Conservation (phyloP, 1,140 invertebrate genomes). For the Aphelinus certus region DNA sequence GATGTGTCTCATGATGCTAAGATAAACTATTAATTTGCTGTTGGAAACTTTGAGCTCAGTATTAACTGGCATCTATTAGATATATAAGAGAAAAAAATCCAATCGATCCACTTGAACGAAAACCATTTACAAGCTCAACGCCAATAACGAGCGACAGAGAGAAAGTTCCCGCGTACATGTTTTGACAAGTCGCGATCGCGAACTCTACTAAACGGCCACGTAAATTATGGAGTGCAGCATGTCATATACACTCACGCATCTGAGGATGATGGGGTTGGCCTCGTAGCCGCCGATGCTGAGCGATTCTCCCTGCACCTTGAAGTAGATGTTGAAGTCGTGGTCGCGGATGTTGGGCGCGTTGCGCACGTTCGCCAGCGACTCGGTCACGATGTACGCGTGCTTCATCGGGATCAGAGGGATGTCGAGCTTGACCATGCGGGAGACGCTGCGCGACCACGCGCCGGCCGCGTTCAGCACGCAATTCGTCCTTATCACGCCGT, state of each 20-base stretch:
- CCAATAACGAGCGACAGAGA: neutral
- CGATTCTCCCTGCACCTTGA: constrained; percentile 83
- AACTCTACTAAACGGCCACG: too few species aligned
- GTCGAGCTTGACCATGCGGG: constrained; percentile 74
- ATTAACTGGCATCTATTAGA: too few species aligned
- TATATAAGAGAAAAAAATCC: too few species aligned
- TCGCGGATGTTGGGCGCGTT: constrained; percentile 84
- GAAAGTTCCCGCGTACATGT: neutral
- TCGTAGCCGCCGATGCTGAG: constrained; percentile 90
- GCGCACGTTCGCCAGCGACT: constrained; percentile 77
- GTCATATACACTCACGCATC: constrained; percentile 67
- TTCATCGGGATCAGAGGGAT: constrained; percentile 86
- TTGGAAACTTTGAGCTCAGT: too few species aligned
- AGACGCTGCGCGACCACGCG: constrained; percentile 81
- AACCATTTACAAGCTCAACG: too few species aligned
- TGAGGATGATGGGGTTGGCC: constrained; percentile 81
- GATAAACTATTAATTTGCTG: too few species aligned
- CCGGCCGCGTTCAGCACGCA: constrained; percentile 81
- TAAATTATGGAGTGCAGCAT: too few species aligned
- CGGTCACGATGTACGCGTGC: constrained; percentile 87
- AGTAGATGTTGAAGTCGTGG: constrained; percentile 85
- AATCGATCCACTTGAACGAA: too few species aligned
- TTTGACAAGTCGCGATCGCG: neutral
- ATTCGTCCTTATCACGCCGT: constrained; percentile 77
- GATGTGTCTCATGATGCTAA: too few species aligned